phyloP scores from a whole-genome alignment of 2,113 vertebrate species.

The Gymnogyps californianus region DNA sequence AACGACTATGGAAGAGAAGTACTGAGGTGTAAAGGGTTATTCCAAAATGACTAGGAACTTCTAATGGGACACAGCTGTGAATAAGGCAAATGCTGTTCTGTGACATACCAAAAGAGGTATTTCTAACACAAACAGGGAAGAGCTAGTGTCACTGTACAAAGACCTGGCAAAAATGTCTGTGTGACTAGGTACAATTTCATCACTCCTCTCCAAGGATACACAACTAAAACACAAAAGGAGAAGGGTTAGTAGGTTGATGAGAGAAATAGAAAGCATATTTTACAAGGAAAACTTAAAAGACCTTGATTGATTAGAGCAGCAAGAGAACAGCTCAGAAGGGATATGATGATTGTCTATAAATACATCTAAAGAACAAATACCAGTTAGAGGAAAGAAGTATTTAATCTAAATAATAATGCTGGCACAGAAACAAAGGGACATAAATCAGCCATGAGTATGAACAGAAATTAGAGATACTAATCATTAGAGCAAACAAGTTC shows the following conservation, averaged over 20 bases:
- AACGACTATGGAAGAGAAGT: neutral
- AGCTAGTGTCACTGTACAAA: neutral
- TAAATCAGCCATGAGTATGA: neutral
- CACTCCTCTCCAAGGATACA: neutral
- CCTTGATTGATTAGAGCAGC: neutral
- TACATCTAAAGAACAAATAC: neutral
- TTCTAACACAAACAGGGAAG: neutral
- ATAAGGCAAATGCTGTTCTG: neutral
- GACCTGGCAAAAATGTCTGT: neutral
- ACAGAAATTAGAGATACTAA: neutral
- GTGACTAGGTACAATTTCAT: neutral
- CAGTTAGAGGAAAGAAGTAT: neutral
- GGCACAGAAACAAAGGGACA: neutral
- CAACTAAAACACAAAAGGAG: neutral
- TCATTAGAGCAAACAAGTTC: neutral
- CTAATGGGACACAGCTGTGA: neutral
- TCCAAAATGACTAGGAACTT: neutral
- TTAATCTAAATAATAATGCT: conserved; percentile 3
- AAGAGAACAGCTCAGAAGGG: neutral
- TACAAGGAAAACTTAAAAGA: neutral
- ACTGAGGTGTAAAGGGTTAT: neutral
- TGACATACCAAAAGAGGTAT: neutral
- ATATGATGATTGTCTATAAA: neutral
- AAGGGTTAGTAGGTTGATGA: neutral
- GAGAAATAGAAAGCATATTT: neutral